These are phyloP conservation scores for Tethya wilhelma DNA, from an alignment of 37 sponge, comb jelly and placozoan genomes.

Conservation along the genomic window DNA sequence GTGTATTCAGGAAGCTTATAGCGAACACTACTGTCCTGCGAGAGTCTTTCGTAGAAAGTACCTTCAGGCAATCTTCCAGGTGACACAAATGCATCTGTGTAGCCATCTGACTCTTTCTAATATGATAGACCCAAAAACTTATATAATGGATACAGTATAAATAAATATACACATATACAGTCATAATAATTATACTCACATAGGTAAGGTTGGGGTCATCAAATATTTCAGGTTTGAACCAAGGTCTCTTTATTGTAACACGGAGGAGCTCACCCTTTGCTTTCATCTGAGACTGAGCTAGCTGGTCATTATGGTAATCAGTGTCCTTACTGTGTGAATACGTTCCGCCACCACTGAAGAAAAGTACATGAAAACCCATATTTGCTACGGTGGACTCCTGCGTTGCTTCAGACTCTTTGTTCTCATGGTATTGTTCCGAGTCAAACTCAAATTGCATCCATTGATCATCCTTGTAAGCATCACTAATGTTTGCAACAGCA, in stretches of 20 bases:
- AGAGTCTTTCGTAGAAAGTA: neutral
- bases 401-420: neutral
- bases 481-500: slow-evolving; percentile 4
- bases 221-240: slow-evolving; percentile 63
- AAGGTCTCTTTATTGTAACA: slow-evolving; percentile 57
- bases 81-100: neutral
- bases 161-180: neutral
- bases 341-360: slow-evolving; percentile 3
- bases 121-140: neutral
- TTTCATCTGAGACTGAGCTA: slow-evolving; percentile 8
- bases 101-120: neutral
- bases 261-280: slow-evolving; percentile 52
- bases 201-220: slow-evolving; percentile 5
- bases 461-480: slow-evolving; percentile 18
- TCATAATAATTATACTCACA: slow-evolving; percentile 10
- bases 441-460: slow-evolving; percentile 62
- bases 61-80: slow-evolving; percentile 3
- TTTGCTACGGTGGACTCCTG: neutral
- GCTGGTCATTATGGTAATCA: neutral
- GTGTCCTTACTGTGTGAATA: neutral
- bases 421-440: neutral
- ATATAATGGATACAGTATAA: neutral
- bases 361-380: neutral
- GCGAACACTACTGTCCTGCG: neutral
- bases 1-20: slow-evolving; percentile 44